Evolutionary conservation across 2,888 invertebrate genomes (phyloP).

Genomic region (Ethmia dodecea): DNA sequence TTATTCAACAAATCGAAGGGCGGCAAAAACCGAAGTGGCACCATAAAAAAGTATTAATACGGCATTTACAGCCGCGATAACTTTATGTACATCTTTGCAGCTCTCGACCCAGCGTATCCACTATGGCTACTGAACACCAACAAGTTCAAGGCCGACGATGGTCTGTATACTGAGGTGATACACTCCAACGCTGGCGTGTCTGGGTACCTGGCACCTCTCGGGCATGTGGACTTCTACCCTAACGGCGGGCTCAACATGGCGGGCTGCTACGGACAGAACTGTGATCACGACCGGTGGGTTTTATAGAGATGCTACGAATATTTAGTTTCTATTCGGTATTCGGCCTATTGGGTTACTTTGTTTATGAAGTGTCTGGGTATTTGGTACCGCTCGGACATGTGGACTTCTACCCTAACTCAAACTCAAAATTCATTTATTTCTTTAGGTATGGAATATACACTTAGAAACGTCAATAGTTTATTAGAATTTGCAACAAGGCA

Average conservation of each 20-base stretch:
- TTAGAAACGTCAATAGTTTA: too few species aligned
- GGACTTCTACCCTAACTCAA: conserved; percentile 27
- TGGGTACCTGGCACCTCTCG: conserved; percentile 20
- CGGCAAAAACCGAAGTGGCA: too few species aligned
- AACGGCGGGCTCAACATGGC: conserved; percentile 24
- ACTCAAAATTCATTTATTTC: too few species aligned
- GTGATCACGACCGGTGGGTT: conserved; percentile 22
- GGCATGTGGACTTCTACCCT: conserved; percentile 24
- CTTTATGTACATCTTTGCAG: conserved; percentile 2
- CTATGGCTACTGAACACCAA: conserved; percentile 12
- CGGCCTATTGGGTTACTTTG: too few species aligned
- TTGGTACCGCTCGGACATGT: conserved; percentile 18
- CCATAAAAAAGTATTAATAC: too few species aligned
- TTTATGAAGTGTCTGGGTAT: conserved; percentile 18
- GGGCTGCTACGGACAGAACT: conserved; percentile 18
- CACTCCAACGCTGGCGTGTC: conserved; percentile 21
- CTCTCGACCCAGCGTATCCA: conserved; percentile 13
- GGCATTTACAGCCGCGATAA: too few species aligned
- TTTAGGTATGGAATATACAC: too few species aligned
- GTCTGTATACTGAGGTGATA: conserved; percentile 21
- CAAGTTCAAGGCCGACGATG: conserved; percentile 12
- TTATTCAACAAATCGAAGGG: too few species aligned
- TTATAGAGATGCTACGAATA: not conserved
- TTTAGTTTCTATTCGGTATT: too few species aligned
- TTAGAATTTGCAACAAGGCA: too few species aligned